Percentiles rank a stretch among this genome's conserved stretches.
phyloP scores from a whole-genome alignment of 2,888 invertebrate species.

The Aphrophora alni region DNA sequence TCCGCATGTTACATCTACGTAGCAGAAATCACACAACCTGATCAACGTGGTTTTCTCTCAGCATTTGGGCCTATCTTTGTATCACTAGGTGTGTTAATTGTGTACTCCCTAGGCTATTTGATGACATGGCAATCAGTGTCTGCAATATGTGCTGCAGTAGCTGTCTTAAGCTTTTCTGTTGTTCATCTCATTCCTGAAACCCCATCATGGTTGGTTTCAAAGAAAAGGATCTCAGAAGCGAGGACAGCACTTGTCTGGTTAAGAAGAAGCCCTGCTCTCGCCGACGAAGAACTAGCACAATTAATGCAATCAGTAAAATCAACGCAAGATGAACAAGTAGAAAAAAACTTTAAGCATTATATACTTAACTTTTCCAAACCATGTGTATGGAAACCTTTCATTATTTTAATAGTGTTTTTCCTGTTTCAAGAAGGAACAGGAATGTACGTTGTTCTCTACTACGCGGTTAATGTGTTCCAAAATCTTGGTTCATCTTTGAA shows the following conservation, averaged over 20 bases:
- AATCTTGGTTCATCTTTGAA: constrained; percentile 72
- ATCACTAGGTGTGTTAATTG: constrained; percentile 73
- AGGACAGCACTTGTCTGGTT: constrained; percentile 70
- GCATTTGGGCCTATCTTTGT: constrained; percentile 74
- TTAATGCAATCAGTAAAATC: constrained; percentile 18
- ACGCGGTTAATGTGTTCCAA: constrained; percentile 73
- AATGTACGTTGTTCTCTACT: constrained; percentile 74
- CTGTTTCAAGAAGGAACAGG: constrained; percentile 75
- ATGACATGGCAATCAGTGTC: constrained; percentile 70
- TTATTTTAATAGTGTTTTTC: constrained; percentile 69
- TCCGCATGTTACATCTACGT: constrained; percentile 73
- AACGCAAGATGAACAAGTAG: neutral
- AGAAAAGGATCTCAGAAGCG: constrained; percentile 66
- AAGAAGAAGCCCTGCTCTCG: constrained; percentile 66
- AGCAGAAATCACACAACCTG: constrained; percentile 71
- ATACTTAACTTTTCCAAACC: constrained; percentile 50
- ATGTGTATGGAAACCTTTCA: constrained; percentile 71
- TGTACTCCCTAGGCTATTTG: constrained; percentile 71
- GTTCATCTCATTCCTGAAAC: constrained; percentile 73
- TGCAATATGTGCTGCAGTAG: constrained; percentile 58
- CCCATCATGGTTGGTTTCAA: constrained; percentile 70
- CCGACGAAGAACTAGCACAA: constrained; percentile 65
- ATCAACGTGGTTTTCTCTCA: constrained; percentile 71
- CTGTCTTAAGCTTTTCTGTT: constrained; percentile 63
- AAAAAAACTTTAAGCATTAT: neutral